A percentile compares a stretch with the other conserved stretches of the same genome.
Conservation (phyloP, 2,888 invertebrate genomes). For the Chelonus formosanus region DNA sequence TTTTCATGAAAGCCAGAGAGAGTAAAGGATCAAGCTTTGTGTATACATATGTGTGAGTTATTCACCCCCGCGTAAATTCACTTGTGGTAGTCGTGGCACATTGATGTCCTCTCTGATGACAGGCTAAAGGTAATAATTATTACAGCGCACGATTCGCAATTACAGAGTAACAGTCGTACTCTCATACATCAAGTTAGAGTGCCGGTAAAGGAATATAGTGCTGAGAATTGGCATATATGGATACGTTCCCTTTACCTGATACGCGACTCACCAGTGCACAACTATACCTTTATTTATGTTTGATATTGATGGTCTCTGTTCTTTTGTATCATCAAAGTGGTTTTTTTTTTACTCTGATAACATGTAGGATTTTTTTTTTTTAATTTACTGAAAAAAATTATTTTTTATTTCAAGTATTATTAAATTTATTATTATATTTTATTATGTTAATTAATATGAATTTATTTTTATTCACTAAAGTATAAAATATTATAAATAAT, state of each 20-base stretch:
- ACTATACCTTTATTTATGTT: constrained; percentile 43
- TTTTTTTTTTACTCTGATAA: background rate
- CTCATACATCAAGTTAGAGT: constrained; percentile 37
- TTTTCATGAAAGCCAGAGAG: constrained; percentile 21
- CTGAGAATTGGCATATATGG: constrained; percentile 11
- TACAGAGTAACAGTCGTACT: constrained; percentile 59
- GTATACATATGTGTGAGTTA: constrained; percentile 41
- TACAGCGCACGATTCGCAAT: constrained; percentile 63
- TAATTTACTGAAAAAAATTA: no score
- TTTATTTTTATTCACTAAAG: no score
- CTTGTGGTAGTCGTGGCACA: constrained; percentile 37
- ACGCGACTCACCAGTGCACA: constrained; percentile 34
- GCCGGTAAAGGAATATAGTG: constrained; percentile 32
- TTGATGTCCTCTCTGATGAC: constrained; percentile 63
- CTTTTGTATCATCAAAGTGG: no score
- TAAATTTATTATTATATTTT: no score
- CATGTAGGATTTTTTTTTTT: background rate
- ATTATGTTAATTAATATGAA: no score
- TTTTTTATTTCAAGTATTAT: no score
- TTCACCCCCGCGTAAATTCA: constrained; percentile 39
- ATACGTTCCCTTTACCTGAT: constrained; percentile 18
- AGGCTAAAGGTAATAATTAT: constrained; percentile 62
- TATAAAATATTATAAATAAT: no score
- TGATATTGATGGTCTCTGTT: background rate
- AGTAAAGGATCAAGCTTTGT: constrained; percentile 9